Conservation (phyloP, 2,888 invertebrate genomes). For the Pristionchus japonicus region DNA sequence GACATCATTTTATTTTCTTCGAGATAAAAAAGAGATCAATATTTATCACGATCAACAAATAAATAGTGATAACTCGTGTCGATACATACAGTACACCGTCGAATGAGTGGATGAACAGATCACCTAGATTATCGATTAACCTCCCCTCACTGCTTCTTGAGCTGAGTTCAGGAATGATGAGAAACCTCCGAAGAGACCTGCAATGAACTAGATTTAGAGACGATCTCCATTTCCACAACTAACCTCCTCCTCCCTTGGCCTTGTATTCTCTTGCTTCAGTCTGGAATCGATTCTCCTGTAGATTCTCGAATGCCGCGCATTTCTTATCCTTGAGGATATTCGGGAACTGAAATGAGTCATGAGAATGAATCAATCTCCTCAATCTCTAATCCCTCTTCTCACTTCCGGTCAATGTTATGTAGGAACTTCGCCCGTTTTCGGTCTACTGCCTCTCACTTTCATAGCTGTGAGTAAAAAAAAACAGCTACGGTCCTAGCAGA, state of each 20-base stretch:
- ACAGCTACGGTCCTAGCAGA: not conserved
- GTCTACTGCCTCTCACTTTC: not conserved
- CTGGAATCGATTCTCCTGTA: slow-evolving; percentile 72
- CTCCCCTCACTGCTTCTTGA: slow-evolving; percentile 35
- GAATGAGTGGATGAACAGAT: not conserved
- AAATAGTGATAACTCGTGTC: slow-evolving; percentile 36
- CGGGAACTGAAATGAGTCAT: slow-evolving; percentile 62
- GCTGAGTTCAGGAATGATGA: slow-evolving; percentile 60
- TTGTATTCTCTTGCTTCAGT: slow-evolving; percentile 71
- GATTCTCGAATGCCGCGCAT: slow-evolving; percentile 70
- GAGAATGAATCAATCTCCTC: not conserved
- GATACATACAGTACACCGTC: slow-evolving; percentile 30
- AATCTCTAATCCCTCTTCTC: not conserved
- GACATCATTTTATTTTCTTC: not conserved
- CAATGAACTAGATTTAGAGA: not conserved
- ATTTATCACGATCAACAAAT: slow-evolving; percentile 16
- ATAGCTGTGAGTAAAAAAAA: not conserved
- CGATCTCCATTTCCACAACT: not conserved
- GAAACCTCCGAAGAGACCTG: slow-evolving; percentile 56
- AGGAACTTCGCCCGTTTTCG: not conserved
- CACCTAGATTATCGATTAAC: not conserved
- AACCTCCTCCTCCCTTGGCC: slow-evolving; percentile 60
- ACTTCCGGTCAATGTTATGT: not conserved
- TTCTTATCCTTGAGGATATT: slow-evolving; percentile 75
- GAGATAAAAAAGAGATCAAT: slow-evolving; percentile 28